Evolutionary conservation across 2,113 vertebrate species (phyloP).

Genomic region (Reinhardtius hippoglossoides): DNA sequence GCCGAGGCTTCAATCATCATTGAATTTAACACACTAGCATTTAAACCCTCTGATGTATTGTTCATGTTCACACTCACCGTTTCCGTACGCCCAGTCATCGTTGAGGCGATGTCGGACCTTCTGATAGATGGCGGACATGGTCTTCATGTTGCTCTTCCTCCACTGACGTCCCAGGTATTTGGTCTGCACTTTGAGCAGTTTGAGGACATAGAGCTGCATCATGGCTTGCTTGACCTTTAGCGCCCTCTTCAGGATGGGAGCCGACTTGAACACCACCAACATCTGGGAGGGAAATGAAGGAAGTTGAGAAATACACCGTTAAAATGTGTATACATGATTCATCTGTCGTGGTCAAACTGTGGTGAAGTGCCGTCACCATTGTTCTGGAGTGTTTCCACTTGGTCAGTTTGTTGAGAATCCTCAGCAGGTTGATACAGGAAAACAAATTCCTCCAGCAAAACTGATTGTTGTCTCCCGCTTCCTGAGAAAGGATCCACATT

Average conservation of each 20-base stretch:
- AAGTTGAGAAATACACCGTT: background rate
- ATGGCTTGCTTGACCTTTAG: slow-evolving; percentile 99
- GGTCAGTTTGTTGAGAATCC: slow-evolving; percentile 98
- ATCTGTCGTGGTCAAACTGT: too few species aligned
- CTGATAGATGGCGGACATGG: slow-evolving; percentile 99
- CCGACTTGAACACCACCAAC: slow-evolving; percentile 98
- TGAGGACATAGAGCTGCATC: slow-evolving; percentile 98
- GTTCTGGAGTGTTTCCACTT: slow-evolving; percentile 99
- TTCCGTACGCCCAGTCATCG: slow-evolving; percentile 97
- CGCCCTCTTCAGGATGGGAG: slow-evolving; percentile 98
- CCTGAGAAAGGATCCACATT: slow-evolving; percentile 78
- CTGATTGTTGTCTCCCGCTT: slow-evolving; percentile 98
- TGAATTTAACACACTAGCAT: background rate
- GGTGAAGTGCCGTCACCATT: slow-evolving; percentile 85
- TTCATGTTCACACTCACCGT: slow-evolving; percentile 82
- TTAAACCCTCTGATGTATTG: background rate
- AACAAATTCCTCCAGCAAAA: slow-evolving; percentile 99
- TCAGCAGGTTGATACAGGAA: slow-evolving; percentile 96
- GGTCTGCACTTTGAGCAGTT: slow-evolving; percentile 97
- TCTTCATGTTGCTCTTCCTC: slow-evolving; percentile 99
- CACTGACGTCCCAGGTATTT: slow-evolving; percentile 97
- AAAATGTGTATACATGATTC: background rate
- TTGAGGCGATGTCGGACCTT: slow-evolving; percentile 97
- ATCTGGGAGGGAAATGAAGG: slow-evolving; percentile 80
- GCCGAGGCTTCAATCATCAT: too few species aligned